A percentile compares a stretch with the other conserved stretches of the same genome.
phyloP scores from a whole-genome alignment of 1,140 invertebrate species.

The Macrobrachium nipponense region DNA sequence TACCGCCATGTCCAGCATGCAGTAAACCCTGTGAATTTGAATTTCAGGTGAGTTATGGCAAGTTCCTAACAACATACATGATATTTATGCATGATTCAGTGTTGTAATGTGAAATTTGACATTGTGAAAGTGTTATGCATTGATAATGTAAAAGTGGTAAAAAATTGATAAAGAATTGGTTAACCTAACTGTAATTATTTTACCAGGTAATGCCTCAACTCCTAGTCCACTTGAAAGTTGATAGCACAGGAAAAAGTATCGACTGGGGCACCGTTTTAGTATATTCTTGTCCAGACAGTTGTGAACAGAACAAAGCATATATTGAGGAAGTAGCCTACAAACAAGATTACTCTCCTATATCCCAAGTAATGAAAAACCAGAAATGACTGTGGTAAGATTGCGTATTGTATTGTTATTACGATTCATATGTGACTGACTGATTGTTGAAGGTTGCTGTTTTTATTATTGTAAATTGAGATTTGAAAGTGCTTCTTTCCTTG shows the following conservation, averaged over 20 bases:
- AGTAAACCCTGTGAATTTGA: constrained; percentile 84
- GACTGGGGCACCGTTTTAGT: constrained; percentile 91
- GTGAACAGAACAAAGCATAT: constrained; percentile 68
- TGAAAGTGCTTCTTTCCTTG: no score
- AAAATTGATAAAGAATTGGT: no score
- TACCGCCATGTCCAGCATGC: constrained; percentile 84
- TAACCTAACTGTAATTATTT: constrained; percentile 62
- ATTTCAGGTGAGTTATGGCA: constrained; percentile 78
- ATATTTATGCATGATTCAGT: not conserved
- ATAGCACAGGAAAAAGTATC: constrained; percentile 77
- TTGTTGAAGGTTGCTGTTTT: not conserved
- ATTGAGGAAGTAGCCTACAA: constrained; percentile 40
- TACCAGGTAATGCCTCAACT: constrained; percentile 92
- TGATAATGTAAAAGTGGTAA: no score
- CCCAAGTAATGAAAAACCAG: constrained; percentile 40
- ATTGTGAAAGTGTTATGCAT: no score
- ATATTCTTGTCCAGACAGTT: constrained; percentile 87
- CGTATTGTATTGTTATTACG: not conserved
- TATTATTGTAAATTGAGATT: no score
- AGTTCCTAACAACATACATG: constrained; percentile 39
- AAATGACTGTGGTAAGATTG: not conserved
- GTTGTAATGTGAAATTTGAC: no score
- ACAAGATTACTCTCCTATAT: constrained; percentile 47
- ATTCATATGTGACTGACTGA: not conserved
- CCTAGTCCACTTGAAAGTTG: constrained; percentile 79